A percentile compares a stretch with the other conserved stretches of the same genome.
These are phyloP conservation scores for Bellardia pandia DNA, from an alignment of 2,888 invertebrate species.

Conservation along the genomic window DNA sequence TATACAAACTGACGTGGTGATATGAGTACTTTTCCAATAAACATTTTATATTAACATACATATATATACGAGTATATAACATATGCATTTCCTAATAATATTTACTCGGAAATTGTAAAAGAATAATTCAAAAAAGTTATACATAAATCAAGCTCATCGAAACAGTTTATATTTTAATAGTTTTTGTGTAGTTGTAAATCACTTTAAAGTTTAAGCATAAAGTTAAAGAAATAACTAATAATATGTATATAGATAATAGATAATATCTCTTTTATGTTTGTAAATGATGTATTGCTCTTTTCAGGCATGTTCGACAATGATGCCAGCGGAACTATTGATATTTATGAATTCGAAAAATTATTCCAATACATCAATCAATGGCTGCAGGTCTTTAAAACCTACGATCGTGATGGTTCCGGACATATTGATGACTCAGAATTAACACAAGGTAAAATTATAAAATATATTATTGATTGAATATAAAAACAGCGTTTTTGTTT, in stretches of 20 bases:
- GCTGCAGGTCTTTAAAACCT: slow-evolving; percentile 92
- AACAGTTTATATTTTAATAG: too few species aligned
- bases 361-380: slow-evolving; percentile 95
- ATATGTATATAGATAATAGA: neutral
- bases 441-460: slow-evolving; percentile 86
- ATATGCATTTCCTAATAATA: too few species aligned
- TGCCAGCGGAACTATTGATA: slow-evolving; percentile 92
- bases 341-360: slow-evolving; percentile 93
- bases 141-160: too few species aligned
- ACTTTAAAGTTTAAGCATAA: too few species aligned
- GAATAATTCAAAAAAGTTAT: too few species aligned
- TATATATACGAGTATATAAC: too few species aligned
- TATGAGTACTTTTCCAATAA: slow-evolving; percentile 5
- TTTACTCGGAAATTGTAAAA: too few species aligned
- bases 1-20: too few species aligned
- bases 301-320: slow-evolving; percentile 95
- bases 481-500: neutral
- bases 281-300: slow-evolving; percentile 39
- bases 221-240: too few species aligned
- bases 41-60: neutral
- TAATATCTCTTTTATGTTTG: neutral
- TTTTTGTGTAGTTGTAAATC: too few species aligned
- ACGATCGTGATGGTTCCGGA: slow-evolving; percentile 94
- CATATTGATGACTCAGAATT: slow-evolving; percentile 92
- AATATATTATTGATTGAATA: too few species aligned